Percentiles rank a stretch among this genome's conserved stretches.
Conservation (phyloP, 1,140 invertebrate species). For the Euborellia annulipes region DNA sequence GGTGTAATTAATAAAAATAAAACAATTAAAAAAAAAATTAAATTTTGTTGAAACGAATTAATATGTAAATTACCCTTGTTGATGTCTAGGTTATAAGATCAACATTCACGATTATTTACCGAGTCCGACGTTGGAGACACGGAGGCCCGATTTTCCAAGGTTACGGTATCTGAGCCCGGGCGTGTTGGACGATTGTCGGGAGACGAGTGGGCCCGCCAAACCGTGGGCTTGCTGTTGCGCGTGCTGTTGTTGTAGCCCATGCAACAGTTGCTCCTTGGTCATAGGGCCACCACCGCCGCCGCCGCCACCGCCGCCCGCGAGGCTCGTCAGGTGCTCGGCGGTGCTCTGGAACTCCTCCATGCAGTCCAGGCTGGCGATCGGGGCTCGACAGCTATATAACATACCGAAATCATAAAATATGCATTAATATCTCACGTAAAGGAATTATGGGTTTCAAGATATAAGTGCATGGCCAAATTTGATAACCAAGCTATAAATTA, state of each 20-base stretch:
- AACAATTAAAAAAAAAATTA: too few species aligned
- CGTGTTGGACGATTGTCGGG: slow-evolving; percentile 38
- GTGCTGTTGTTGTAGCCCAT: slow-evolving; percentile 25
- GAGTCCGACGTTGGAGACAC: slow-evolving; percentile 81
- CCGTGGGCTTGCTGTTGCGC: slow-evolving; percentile 10
- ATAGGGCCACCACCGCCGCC: slow-evolving; percentile 26
- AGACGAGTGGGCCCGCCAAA: slow-evolving; percentile 24
- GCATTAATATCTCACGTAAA: too few species aligned
- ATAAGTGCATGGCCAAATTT: too few species aligned
- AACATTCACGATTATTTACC: too few species aligned
- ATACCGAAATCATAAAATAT: too few species aligned
- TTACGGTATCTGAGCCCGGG: slow-evolving; percentile 77
- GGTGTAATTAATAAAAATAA: too few species aligned
- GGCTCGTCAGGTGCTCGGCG: slow-evolving; percentile 17
- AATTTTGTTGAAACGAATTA: too few species aligned
- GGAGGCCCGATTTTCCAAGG: slow-evolving; percentile 79
- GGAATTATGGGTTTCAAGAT: too few species aligned
- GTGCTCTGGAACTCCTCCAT: slow-evolving; percentile 75
- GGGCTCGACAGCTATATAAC: slow-evolving; percentile 61
- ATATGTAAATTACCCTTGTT: too few species aligned
- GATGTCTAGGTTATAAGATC: too few species aligned
- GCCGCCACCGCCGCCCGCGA: slow-evolving; percentile 21
- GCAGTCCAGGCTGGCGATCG: slow-evolving; percentile 78
- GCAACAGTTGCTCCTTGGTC: slow-evolving; percentile 32
- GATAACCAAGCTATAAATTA: too few species aligned